Conservation (phyloP, 2,888 invertebrate species). For the Anthophora plumipes region DNA sequence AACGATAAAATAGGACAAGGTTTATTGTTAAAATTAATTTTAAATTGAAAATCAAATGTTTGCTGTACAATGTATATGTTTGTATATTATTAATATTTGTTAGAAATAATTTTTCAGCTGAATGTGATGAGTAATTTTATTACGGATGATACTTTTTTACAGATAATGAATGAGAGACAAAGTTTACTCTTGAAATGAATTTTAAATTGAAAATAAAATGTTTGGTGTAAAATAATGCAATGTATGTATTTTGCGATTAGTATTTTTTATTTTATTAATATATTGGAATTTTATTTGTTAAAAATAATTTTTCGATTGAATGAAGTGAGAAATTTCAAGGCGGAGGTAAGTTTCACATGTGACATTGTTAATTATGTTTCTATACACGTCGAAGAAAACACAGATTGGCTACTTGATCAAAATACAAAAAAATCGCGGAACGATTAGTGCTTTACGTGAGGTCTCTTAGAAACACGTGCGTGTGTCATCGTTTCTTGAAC, state of each 20-base stretch:
- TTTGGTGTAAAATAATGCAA: too few relatives aligned
- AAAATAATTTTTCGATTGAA: too few relatives aligned
- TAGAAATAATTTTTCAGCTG: too few relatives aligned
- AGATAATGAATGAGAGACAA: not conserved
- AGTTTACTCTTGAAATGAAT: not conserved
- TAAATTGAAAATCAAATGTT: too few relatives aligned
- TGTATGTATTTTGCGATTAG: too few relatives aligned
- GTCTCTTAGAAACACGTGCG: slow-evolving; percentile 20
- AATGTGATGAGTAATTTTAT: too few relatives aligned
- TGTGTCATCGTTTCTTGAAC: slow-evolving; percentile 39
- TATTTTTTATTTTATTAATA: too few relatives aligned
- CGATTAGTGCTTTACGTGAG: slow-evolving; percentile 26
- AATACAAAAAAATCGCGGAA: not conserved
- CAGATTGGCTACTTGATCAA: not conserved
- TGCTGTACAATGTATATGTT: too few relatives aligned
- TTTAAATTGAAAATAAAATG: not conserved
- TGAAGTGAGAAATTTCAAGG: not conserved
- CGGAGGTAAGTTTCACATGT: not conserved
- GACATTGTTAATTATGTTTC: not conserved
- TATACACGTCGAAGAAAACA: not conserved
- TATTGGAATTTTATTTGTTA: too few relatives aligned
- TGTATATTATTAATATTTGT: too few relatives aligned
- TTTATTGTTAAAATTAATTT: too few relatives aligned
- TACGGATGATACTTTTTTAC: not conserved
- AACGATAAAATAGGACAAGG: too few relatives aligned